phyloP scores from a whole-genome alignment of 2,113 vertebrate genomes.

The Stegastes partitus region DNA sequence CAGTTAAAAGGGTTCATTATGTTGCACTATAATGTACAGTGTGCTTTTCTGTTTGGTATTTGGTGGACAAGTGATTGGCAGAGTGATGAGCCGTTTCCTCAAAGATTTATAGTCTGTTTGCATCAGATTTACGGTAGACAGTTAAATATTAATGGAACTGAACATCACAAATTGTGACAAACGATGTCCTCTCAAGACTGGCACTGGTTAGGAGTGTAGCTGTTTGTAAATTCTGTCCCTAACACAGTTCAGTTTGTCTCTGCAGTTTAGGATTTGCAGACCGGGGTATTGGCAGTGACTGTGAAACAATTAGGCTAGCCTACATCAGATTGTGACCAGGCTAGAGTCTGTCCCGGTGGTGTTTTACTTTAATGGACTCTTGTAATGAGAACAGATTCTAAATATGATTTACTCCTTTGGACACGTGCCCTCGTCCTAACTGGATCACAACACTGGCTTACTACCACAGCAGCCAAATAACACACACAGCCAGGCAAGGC shows the following conservation, averaged over 20 bases:
- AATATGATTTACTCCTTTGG: slow-evolving; percentile 61
- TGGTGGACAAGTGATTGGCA: too few relatives aligned
- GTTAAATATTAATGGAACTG: not conserved
- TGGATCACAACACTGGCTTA: slow-evolving; percentile 17
- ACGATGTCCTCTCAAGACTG: not conserved
- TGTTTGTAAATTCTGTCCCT: not conserved
- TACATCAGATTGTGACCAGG: slow-evolving; percentile 37
- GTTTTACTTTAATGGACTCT: slow-evolving; percentile 64
- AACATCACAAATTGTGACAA: too few relatives aligned
- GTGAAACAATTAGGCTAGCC: slow-evolving; percentile 55
- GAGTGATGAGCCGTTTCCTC: too few relatives aligned
- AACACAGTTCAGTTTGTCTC: slow-evolving; percentile 20
- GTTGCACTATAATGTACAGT: too few relatives aligned
- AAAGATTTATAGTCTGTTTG: too few relatives aligned
- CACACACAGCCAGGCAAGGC: slow-evolving; percentile 46
- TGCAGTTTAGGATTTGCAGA: slow-evolving; percentile 29
- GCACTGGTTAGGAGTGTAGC: not conserved
- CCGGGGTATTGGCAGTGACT: slow-evolving; percentile 29
- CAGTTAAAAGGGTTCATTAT: too few relatives aligned
- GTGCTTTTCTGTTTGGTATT: too few relatives aligned
- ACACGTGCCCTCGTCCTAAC: slow-evolving; percentile 38
- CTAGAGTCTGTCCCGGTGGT: slow-evolving; percentile 50
- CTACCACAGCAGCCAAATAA: slow-evolving; percentile 34
- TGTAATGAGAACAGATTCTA: slow-evolving; percentile 61
- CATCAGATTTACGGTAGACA: not conserved